Evolutionary conservation across 2,888 invertebrate species (phyloP).

Genomic region (Ochropleura plecta): DNA sequence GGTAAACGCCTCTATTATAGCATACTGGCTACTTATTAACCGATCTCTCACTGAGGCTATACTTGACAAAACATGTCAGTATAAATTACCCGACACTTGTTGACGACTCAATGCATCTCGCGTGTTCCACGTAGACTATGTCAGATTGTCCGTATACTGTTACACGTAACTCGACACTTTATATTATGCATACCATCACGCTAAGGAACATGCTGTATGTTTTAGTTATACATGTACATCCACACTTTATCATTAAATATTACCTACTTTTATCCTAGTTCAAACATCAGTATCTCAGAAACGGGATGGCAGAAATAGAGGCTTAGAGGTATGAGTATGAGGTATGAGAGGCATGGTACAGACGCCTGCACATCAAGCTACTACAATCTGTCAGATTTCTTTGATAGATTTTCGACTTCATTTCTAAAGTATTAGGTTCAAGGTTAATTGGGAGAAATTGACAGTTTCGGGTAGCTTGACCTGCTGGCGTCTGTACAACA

Average conservation of each 20-base stretch:
- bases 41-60: background rate
- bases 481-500: too few species aligned
- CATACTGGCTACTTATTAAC: background rate
- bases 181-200: constrained; percentile 27
- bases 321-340: too few species aligned
- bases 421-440: too few species aligned
- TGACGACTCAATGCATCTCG: constrained; percentile 46
- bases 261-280: background rate
- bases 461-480: too few species aligned
- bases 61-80: constrained; percentile 24
- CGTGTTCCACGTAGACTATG: constrained; percentile 2
- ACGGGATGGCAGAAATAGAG: too few species aligned
- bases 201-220: background rate
- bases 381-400: too few species aligned
- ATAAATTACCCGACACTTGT: background rate
- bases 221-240: background rate
- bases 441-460: too few species aligned
- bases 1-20: background rate
- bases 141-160: constrained; percentile 30
- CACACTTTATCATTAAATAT: background rate
- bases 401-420: too few species aligned
- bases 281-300: too few species aligned
- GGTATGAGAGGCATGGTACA: too few species aligned
- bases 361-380: too few species aligned
- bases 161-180: constrained; percentile 38